Evolutionary conservation across 2,113 vertebrate species (phyloP).

Genomic region (Andinoacara biseriatus): DNA sequence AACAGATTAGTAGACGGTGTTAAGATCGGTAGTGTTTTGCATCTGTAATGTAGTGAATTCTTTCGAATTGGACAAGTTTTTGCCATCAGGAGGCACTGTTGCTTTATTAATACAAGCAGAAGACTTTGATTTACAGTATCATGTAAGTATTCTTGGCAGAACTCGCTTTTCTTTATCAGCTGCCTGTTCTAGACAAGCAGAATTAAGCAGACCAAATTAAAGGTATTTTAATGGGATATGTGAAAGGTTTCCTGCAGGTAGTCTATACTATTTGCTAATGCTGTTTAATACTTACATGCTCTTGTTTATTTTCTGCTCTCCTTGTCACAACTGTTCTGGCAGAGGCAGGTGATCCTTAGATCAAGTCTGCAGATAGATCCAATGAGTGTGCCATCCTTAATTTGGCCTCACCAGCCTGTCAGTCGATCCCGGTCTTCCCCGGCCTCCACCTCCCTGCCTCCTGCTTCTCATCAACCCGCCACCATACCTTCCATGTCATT

Average conservation of each 20-base stretch:
- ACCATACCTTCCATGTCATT: slow-evolving; percentile 75
- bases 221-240: not conserved
- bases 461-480: slow-evolving; percentile 67
- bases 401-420: slow-evolving; percentile 86
- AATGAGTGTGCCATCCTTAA: slow-evolving; percentile 52
- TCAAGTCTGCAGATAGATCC: slow-evolving; percentile 74
- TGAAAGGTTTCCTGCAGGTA: not conserved
- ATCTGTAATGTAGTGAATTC: not conserved
- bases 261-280: not conserved
- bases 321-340: slow-evolving; percentile 74
- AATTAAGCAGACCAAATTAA: slow-evolving; percentile 18
- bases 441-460: slow-evolving; percentile 83
- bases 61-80: not conserved
- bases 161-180: slow-evolving; percentile 21
- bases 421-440: slow-evolving; percentile 90
- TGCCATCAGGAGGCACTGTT: slow-evolving; percentile 64
- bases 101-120: slow-evolving; percentile 26
- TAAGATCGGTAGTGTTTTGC: not conserved
- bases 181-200: slow-evolving; percentile 16
- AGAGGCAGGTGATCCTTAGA: slow-evolving; percentile 81
- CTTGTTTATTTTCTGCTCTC: slow-evolving; percentile 12
- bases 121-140: not conserved
- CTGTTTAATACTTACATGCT: not conserved
- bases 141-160: not conserved
- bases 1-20: not conserved